A percentile compares a stretch with the other conserved stretches of the same genome.
phyloP scores from a whole-genome alignment of 1,140 invertebrate genomes.

The Carposina sasakii region DNA sequence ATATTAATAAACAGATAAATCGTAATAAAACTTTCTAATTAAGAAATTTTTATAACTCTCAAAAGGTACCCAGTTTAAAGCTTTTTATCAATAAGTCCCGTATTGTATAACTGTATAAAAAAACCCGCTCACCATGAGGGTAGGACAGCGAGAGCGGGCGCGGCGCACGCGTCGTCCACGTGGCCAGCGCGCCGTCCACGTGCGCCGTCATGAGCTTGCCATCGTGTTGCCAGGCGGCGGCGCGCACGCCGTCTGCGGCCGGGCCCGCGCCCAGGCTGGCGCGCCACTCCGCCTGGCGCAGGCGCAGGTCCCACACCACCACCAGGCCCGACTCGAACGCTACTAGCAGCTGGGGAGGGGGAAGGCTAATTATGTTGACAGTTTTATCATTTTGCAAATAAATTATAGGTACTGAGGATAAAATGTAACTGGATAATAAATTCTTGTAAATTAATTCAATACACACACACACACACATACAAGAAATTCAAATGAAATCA shows the following conservation, averaged over 20 bases:
- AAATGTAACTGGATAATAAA: no score
- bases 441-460: no score
- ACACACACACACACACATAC: no score
- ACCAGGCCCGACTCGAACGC: slow-evolving; percentile 96
- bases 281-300: slow-evolving; percentile 85
- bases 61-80: no score
- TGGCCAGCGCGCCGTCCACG: slow-evolving; percentile 93
- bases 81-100: no score
- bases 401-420: no score
- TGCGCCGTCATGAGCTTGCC: slow-evolving; percentile 98
- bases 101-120: no score
- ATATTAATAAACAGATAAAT: not conserved
- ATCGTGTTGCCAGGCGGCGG: slow-evolving; percentile 96
- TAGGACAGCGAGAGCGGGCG: slow-evolving; percentile 88
- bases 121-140: slow-evolving; percentile 89
- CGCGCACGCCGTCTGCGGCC: slow-evolving; percentile 81
- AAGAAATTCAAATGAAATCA: no score
- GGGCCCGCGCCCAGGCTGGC: slow-evolving; percentile 79
- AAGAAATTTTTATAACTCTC: no score
- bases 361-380: not conserved
- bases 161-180: slow-evolving; percentile 87
- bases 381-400: no score
- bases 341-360: slow-evolving; percentile 86
- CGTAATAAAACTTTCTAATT: no score
- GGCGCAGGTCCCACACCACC: slow-evolving; percentile 96